These are phyloP conservation scores for Eristalis intricaria DNA, from an alignment of 2,888 invertebrate species.

Conservation along the genomic window DNA sequence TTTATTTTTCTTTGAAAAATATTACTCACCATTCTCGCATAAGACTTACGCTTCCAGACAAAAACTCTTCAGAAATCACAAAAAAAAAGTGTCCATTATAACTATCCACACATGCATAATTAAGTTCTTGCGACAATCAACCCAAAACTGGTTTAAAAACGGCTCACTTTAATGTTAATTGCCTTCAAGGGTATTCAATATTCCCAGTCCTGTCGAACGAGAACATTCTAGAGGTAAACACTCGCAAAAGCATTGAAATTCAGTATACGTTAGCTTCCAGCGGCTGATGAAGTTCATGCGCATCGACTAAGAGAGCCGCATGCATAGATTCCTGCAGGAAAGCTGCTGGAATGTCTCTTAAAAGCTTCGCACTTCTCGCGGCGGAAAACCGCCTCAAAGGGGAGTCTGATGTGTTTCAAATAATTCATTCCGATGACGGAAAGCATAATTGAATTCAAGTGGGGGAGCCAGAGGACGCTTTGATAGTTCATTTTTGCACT, in stretches of 20 bases:
- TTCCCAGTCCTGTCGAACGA: not conserved
- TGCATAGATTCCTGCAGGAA: not conserved
- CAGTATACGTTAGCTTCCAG: not conserved
- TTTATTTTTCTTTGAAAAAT: too few relatives aligned
- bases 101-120: too few relatives aligned
- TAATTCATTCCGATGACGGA: slow-evolving; percentile 40
- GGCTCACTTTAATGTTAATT: not conserved
- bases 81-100: too few relatives aligned
- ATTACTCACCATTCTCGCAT: too few relatives aligned
- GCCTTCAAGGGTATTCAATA: not conserved
- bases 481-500: slow-evolving; percentile 53
- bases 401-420: slow-evolving; percentile 14
- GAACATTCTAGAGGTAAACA: not conserved
- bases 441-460: slow-evolving; percentile 59
- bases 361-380: slow-evolving; percentile 19
- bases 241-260: not conserved
- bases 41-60: too few relatives aligned
- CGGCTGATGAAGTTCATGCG: not conserved
- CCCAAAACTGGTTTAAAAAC: not conserved
- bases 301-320: not conserved
- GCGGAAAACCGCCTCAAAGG: not conserved
- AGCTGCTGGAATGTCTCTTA: slow-evolving; percentile 8
- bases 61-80: too few relatives aligned
- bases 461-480: slow-evolving; percentile 25
- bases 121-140: too few relatives aligned